Base-by-base conservation (phyloP, 2,113 vertebrate genomes). In the Mixornis gularis region DNA sequence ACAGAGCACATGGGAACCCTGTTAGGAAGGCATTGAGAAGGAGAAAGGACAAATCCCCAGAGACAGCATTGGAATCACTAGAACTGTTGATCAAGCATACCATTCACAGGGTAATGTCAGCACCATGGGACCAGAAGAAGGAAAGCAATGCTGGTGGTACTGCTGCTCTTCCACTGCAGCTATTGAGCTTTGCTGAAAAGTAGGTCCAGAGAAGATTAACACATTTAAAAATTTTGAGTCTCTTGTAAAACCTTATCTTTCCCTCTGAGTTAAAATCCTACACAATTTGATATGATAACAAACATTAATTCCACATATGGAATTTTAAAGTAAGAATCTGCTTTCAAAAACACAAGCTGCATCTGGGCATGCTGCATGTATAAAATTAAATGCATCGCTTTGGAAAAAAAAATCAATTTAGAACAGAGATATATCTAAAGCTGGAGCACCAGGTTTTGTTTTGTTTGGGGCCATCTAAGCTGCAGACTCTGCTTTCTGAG, bases 311-410 rank as follows among this genome's bases (percentile, higher is more conserved):
- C 48, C 52, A 73, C 69, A 87, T 82, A 91, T 41, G 81, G 77
- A 93, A 88, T 91, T 95, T 93, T 79, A 89, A 86, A 85, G 70
- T 70, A 63, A 66, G 66, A 84, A 58, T 69, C 59, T 91, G 66
- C 40, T 74, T 93, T 95, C 72, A 79, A 85, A 96, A 77, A 64
- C 48, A 66, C 60, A 96, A 4, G 2, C 8, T 13, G 69, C 64
- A 95, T 87, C 85, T 93, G 90, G 59, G 48, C 62, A 79, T 78
- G 62, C 53, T 81, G 60, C 63, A 79, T 43, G 84, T 40, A 82
- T 82, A 86, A 95, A 95, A 92, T 59, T 62, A 95, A 95, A 94
- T 82, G 91, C 85, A 66, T 83, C 92, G 14, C 34, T 95, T 60
- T 59, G 10, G 10, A 49, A 71, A 65, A 80, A 76, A 95, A 58